phyloP scores from a whole-genome alignment of 1,140 invertebrate genomes.

The Brevipalpus yothersi region DNA sequence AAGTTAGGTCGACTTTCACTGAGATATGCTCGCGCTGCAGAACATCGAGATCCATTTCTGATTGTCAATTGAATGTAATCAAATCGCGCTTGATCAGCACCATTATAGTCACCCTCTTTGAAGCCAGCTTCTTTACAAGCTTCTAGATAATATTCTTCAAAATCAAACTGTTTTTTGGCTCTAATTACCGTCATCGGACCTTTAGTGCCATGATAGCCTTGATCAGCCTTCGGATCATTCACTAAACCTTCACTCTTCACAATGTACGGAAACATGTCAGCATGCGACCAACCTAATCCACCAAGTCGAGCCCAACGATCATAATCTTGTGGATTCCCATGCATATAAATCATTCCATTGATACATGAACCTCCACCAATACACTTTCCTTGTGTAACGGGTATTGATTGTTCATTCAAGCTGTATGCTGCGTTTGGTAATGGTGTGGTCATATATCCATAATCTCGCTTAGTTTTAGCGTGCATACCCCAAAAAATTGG shows the following conservation, averaged over 20 bases:
- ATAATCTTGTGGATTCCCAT: slow-evolving; percentile 72
- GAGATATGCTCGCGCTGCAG: slow-evolving; percentile 64
- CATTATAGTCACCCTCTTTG: slow-evolving; percentile 51
- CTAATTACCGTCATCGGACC: slow-evolving; percentile 63
- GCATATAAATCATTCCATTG: slow-evolving; percentile 80
- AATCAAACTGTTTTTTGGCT: slow-evolving; percentile 46
- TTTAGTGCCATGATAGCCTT: slow-evolving; percentile 45
- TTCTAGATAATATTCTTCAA: slow-evolving; percentile 51
- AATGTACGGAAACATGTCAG: slow-evolving; percentile 30
- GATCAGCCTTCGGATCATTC: not conserved
- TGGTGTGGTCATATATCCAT: slow-evolving; percentile 73
- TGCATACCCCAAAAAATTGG: slow-evolving; percentile 16
- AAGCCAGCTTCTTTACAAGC: slow-evolving; percentile 54
- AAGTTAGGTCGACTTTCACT: slow-evolving; percentile 56
- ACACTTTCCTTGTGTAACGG: slow-evolving; percentile 8
- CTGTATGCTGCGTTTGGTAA: slow-evolving; percentile 44
- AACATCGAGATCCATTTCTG: slow-evolving; percentile 52
- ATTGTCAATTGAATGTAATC: slow-evolving; percentile 32
- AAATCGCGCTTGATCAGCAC: slow-evolving; percentile 40
- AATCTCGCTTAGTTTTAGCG: slow-evolving; percentile 59
- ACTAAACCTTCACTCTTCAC: slow-evolving; percentile 21
- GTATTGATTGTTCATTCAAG: slow-evolving; percentile 27
- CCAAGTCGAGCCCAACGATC: slow-evolving; percentile 59
- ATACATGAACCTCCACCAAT: slow-evolving; percentile 55
- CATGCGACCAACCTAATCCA: slow-evolving; percentile 41